Evolutionary conservation across 2,797 vertebrate species (phyloP), one percentile per base, ranked within the genome.

Genomic region (Anguilla anguilla): DNA sequence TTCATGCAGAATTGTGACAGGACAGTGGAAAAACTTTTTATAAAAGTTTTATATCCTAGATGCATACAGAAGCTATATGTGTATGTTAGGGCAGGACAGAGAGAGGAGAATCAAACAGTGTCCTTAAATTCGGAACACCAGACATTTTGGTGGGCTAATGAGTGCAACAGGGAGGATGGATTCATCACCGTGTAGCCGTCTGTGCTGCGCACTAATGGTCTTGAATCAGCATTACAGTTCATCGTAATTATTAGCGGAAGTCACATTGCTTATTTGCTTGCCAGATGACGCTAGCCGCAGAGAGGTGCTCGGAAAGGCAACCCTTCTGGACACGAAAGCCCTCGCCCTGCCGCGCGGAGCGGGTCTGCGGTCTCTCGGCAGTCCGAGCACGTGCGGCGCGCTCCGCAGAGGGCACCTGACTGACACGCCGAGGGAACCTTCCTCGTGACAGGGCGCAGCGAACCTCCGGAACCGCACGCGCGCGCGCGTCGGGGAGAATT

Each of bases 381-480:
- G 4, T 31, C 69, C 5, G 9, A 9, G n/a, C 67, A 31, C 28
- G 28, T 31, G 69, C 9, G 6, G 1, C 64, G 83, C 51, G 6
- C 51, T 91, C 89, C 90, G 91, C 92, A 85, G 87, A 87, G 87
- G 88, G 89, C 89, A 92, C 83, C 81, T 87, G 87, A 89, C 86
- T 89, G 91, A 92, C 89, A 85, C 79, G 91, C 91, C 89, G 88
- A 87, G 91, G 92, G 89, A 92, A 91, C 91, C 92, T 93, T 88
- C 86, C 91, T 83, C 88, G 88, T 93, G 91, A 92, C 92, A 92
- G 88, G 88, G 85, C 88, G 35, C 61, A 49, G 85, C 25, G 39
- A 86, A 69, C 46, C 53, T 82, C 84, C 59, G 77, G 46, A 46
- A 43, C 10, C 6, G 6, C 67, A 2, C 72, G 3, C 46, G 2